Evolutionary conservation across 2,888 invertebrate genomes (phyloP).

Genomic region (Eledona agricola): DNA sequence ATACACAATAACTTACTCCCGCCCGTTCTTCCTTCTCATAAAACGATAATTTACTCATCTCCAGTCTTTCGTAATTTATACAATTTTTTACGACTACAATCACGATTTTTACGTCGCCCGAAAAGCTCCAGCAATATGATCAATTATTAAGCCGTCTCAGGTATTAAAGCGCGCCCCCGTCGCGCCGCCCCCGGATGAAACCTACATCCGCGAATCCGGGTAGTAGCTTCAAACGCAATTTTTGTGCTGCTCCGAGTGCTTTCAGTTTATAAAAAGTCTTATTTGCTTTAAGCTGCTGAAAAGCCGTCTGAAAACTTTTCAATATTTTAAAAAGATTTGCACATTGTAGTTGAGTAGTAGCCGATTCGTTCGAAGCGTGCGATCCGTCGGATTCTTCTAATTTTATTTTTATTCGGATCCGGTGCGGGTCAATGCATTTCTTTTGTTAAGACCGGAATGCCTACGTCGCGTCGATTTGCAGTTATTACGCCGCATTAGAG

Average conservation of each 20-base stretch:
- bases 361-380: too few relatives aligned
- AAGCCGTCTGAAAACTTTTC: conserved; percentile 25
- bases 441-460: conserved; percentile 3
- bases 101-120: conserved; percentile 13
- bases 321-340: conserved; percentile 28
- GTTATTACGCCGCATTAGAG: not conserved
- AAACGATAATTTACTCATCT: conserved; percentile 25
- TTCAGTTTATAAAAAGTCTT: conserved; percentile 11
- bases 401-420: conserved; percentile 16
- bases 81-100: conserved; percentile 18
- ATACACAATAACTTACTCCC: conserved; percentile 28
- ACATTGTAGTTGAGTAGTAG: conserved; percentile 14
- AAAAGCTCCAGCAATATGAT: conserved; percentile 6
- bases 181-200: not conserved
- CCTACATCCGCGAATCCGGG: not conserved
- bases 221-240: conserved; percentile 7
- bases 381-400: too few relatives aligned
- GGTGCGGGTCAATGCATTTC: conserved; percentile 2
- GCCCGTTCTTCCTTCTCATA: conserved; percentile 10
- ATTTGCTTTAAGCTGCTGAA: conserved; percentile 15
- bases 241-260: conserved; percentile 16
- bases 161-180: not conserved
- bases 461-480: conserved; percentile 17
- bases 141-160: conserved; percentile 10
- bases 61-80: conserved; percentile 17